Evolutionary conservation across 2,888 invertebrate species (phyloP).

Genomic region (Baccha elongata): DNA sequence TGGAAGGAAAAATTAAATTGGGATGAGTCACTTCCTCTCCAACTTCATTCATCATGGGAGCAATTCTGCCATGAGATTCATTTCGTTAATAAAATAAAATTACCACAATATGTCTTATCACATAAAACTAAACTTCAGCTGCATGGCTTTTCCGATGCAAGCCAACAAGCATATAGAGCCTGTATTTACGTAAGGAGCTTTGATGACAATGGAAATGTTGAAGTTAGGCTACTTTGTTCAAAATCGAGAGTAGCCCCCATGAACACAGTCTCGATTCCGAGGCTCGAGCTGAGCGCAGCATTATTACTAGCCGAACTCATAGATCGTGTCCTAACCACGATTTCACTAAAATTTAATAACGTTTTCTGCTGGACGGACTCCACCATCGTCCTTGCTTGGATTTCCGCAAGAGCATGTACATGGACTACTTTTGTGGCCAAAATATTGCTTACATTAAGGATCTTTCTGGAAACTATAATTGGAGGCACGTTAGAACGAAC

Average conservation of each 20-base stretch:
- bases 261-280: constrained; percentile 2
- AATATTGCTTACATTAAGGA: neutral
- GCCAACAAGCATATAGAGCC: too few relatives aligned
- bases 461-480: neutral
- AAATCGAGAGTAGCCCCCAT: neutral
- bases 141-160: constrained; percentile 5
- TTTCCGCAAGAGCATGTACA: neutral
- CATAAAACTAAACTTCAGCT: neutral
- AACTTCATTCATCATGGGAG: too few relatives aligned
- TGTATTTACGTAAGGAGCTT: neutral
- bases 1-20: constrained; percentile 16
- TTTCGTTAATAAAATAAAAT: neutral
- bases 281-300: constrained; percentile 1
- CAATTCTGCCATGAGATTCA: constrained; percentile 11
- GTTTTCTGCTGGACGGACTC: constrained; percentile 11
- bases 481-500: too few relatives aligned
- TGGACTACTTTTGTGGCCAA: neutral
- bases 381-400: neutral
- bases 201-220: too few relatives aligned
- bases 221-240: neutral
- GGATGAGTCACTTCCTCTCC: too few relatives aligned
- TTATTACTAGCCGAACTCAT: constrained; percentile 14
- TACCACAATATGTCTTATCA: neutral
- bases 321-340: neutral
- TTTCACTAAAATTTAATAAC: neutral